Evolutionary conservation across 2,888 invertebrate genomes (phyloP).

Genomic region (Formica aserva): DNA sequence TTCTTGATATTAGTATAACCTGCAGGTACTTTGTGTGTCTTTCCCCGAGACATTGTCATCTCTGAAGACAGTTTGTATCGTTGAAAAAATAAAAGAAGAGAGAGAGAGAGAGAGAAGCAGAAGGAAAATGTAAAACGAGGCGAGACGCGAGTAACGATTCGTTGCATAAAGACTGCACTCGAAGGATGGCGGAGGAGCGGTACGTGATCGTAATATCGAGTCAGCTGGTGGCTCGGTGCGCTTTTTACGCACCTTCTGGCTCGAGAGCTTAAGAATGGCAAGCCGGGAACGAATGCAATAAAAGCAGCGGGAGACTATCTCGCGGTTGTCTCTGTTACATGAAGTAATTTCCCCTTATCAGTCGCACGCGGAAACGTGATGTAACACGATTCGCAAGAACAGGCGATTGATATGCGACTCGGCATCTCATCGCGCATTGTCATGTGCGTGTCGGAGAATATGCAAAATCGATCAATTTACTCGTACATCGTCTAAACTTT

Average conservation of each 20-base stretch:
- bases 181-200: slow-evolving; percentile 48
- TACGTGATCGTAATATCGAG: slow-evolving; percentile 73
- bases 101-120: background rate
- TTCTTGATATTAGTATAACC: background rate
- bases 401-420: slow-evolving; percentile 33
- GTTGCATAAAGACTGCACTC: slow-evolving; percentile 62
- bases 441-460: slow-evolving; percentile 4
- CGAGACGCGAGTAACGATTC: slow-evolving; percentile 56
- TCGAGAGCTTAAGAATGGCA: slow-evolving; percentile 64
- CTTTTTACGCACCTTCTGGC: slow-evolving; percentile 53
- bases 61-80: slow-evolving; percentile 39
- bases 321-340: slow-evolving; percentile 14
- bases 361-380: slow-evolving; percentile 25
- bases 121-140: slow-evolving; percentile 59
- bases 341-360: slow-evolving; percentile 23
- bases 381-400: background rate
- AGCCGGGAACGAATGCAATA: slow-evolving; percentile 20
- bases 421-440: background rate
- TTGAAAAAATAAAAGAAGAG: slow-evolving; percentile 20
- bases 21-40: background rate
- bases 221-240: slow-evolving; percentile 46
- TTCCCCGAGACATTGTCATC: slow-evolving; percentile 25
- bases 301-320: slow-evolving; percentile 14
- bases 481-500: background rate
- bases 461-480: slow-evolving; percentile 6